These are phyloP conservation scores for Cepaea hortensis DNA, from an alignment of 2,888 invertebrate genomes.

Conservation along the genomic window DNA sequence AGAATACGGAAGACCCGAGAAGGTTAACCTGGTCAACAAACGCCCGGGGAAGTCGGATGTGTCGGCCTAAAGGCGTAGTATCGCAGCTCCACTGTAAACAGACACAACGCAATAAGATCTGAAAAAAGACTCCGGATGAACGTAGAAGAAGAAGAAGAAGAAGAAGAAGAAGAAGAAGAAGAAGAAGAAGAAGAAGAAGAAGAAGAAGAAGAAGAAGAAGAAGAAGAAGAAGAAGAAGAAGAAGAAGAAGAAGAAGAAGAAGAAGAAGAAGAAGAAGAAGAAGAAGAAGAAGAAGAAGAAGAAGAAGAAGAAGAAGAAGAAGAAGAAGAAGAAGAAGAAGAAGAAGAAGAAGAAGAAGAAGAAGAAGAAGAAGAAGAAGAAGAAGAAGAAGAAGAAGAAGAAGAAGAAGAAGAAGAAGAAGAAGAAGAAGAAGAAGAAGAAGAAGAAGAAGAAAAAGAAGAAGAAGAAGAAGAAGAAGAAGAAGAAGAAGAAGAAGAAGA, in stretches of 20 bases:
- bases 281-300: not conserved
- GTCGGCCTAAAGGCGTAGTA: too few relatives aligned
- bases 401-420: not conserved
- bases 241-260: not conserved
- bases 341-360: not conserved
- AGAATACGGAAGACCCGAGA: too few relatives aligned
- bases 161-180: not conserved
- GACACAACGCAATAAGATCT: too few relatives aligned
- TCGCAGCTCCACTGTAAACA: too few relatives aligned
- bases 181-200: not conserved
- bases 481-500: not conserved
- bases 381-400: not conserved
- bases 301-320: not conserved
- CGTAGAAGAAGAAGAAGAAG: not conserved
- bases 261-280: not conserved
- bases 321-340: not conserved
- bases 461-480: not conserved
- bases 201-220: not conserved
- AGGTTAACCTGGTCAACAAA: too few relatives aligned
- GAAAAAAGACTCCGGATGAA: too few relatives aligned
- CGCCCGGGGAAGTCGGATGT: too few relatives aligned
- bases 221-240: not conserved
- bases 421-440: too few relatives aligned
- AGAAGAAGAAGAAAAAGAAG: too few relatives aligned
- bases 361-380: not conserved